Evolutionary conservation across 2,113 vertebrate species (phyloP).

Genomic region (Chionodraco myersi): DNA sequence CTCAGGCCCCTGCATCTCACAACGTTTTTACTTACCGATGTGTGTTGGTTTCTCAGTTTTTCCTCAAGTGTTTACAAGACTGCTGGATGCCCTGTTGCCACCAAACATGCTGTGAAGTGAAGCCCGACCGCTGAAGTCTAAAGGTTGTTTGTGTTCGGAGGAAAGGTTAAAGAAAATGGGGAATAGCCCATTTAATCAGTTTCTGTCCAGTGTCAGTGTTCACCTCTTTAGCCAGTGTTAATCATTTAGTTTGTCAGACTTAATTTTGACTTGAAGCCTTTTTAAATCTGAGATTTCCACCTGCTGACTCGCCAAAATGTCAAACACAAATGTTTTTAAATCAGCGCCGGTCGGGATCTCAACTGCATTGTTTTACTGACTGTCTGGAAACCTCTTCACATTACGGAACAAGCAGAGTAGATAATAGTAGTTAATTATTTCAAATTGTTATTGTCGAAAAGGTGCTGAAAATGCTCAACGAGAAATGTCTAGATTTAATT

Average conservation of each 20-base stretch:
- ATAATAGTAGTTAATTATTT: constrained; percentile 18
- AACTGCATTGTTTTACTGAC: constrained; percentile 31
- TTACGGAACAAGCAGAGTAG: constrained; percentile 14
- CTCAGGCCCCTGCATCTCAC: constrained; percentile 16
- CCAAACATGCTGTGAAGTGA: neutral
- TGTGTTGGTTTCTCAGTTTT: constrained; percentile 43
- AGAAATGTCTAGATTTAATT: constrained; percentile 29
- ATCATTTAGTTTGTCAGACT: constrained; percentile 34
- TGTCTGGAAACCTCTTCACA: constrained; percentile 40
- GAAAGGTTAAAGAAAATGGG: constrained; percentile 62
- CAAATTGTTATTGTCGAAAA: constrained; percentile 27
- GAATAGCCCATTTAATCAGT: constrained; percentile 62
- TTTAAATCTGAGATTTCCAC: constrained; percentile 9
- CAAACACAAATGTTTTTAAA: constrained; percentile 51
- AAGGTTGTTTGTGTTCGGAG: constrained; percentile 38
- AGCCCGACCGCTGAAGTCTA: constrained; percentile 20
- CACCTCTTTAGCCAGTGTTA: constrained; percentile 16
- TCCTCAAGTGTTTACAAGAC: constrained; percentile 32
- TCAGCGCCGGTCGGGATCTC: constrained; percentile 5
- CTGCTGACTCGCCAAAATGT: constrained; percentile 9
- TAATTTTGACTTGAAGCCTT: constrained; percentile 35
- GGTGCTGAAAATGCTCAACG: neutral
- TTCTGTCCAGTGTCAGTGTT: constrained; percentile 25
- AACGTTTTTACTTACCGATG: constrained; percentile 55
- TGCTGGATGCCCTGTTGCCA: constrained; percentile 52